Base-by-base conservation (phyloP, 2,113 vertebrate species). In the Burhinus bistriatus region DNA sequence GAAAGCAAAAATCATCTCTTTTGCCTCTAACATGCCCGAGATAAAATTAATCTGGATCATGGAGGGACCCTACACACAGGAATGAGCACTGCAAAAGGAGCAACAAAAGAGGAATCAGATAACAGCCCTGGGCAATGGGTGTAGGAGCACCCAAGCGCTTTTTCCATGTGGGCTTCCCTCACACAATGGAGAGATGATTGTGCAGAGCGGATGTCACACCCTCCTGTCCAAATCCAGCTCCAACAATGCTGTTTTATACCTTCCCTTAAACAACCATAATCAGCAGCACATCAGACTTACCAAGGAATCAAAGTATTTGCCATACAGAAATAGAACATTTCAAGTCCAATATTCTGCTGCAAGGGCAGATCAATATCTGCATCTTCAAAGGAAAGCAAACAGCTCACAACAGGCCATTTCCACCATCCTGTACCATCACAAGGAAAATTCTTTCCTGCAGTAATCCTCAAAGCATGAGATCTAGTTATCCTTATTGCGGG, bases 131-230 rank as follows among this genome's bases (percentile, higher is more conserved):
- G 73, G 89, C 94, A 65, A 89, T 58, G 87, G 61, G 87, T 69
- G 90, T 73, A 93, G 88, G 57, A 95, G 83, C 34, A 93, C 62
- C 73, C 84, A 87, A 95, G 36, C 70, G 69, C 66, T 85, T 96
- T 93, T 89, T 91, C 66, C 59, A 80, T 7, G 19, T 22, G 52
- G 47, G 68, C 49, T 87, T 90, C 54, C 36, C 51, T 73, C 66
- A 27, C 30, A 59, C 38, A 94, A 75, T 20, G 49, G 44, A 83
- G 25, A 27, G 59, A 85, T 83, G 78, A 81, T 18, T 68, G 36
- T 62, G 70, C 75, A 86, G 55, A 51, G 64, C 0, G 0, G 64
- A 80, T 58, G 42, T 51, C 91, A 87, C 81, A 82, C 71, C 89
- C 58, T 93, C 6, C 2, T 9, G 26, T 68, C 51, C 68, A 84